A percentile compares a stretch with the other conserved stretches of the same genome.
These are phyloP conservation scores for Pluvialis apricaria DNA, from an alignment of 2,113 vertebrate genomes.

Conservation along the genomic window DNA sequence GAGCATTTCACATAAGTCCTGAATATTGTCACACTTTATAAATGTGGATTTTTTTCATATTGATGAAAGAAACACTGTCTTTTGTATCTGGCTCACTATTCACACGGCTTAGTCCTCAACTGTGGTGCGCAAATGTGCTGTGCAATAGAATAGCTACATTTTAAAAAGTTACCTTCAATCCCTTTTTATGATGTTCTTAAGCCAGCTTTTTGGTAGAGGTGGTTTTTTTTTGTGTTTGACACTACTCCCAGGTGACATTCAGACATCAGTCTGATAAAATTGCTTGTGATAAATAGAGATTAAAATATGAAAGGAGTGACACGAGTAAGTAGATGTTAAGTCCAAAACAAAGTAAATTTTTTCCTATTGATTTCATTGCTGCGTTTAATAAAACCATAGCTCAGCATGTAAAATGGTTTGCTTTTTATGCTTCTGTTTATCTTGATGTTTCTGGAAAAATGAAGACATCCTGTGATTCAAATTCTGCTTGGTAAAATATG, in stretches of 20 bases:
- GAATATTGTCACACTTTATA: rapidly evolving
- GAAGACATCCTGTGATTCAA: background rate
- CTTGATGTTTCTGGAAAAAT: background rate
- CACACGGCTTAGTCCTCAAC: background rate
- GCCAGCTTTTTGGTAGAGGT: background rate
- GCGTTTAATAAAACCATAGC: background rate
- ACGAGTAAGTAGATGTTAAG: background rate
- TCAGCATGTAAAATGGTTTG: background rate
- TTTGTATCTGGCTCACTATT: background rate
- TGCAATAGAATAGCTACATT: background rate
- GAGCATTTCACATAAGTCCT: background rate
- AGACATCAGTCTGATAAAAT: background rate
- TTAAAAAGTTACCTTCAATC: background rate
- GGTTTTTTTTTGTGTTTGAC: background rate
- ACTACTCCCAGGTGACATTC: background rate
- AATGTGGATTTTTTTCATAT: rapidly evolving
- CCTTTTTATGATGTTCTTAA: background rate
- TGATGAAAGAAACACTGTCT: background rate
- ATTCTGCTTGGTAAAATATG: background rate
- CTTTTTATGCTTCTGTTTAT: background rate
- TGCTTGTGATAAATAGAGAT: background rate
- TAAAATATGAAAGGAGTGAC: background rate
- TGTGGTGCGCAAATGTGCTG: background rate
- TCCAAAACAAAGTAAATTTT: background rate
- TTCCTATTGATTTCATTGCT: background rate